Evolutionary conservation across 1,140 invertebrate genomes (phyloP), one percentile per base, ranked within the genome.

Genomic region (Aphidius gifuensis): DNA sequence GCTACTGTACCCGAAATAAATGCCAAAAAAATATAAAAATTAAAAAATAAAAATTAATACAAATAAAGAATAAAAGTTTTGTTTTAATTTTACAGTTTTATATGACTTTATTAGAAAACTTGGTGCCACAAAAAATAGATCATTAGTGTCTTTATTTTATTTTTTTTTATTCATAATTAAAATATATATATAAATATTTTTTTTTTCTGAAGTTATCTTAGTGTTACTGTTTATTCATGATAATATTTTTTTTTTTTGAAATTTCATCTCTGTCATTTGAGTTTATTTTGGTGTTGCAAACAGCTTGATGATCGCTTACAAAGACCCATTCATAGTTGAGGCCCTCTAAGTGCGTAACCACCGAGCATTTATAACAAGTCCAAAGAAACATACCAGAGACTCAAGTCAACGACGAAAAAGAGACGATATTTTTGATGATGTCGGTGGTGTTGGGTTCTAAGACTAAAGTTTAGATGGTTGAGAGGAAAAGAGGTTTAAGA

Each of bases 241-340:
- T 39, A 16, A 55, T 56, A 49, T 61, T 57, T 42, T 62, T 50
- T 50, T 62, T 60, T 62, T 64, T 32, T 64, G 58, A 54, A 47
- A 16, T 40, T 42, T 6, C n/a, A 6, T 7, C 46, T 39, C 23
- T 53, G 32, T 50, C 45, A 51, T 61, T 54, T 46, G 54, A 60
- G 69, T 71, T 71, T 71, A 71, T 71, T 71, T 71, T 56, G 55
- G 69, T 60, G 64, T 64, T 58, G 60, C 61, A 61, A 65, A 63
- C 56, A 56, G 60, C 60, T 64, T 62, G 23, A 58, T 64, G 59
- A 59, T 59, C 45, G 43, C 58, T 61, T 67, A 71, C 67, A 71
- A 69, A 69, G 69, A 65, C 61, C 67, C 69, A 71, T 71, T 71
- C 69, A 71, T 71, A 66, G 64, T 60, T 53, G 47, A 58, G 60